Percentiles rank a stretch among this genome's conserved stretches.
Conservation (phyloP, 2,113 vertebrate genomes). For the Hippocampus barbouri region DNA sequence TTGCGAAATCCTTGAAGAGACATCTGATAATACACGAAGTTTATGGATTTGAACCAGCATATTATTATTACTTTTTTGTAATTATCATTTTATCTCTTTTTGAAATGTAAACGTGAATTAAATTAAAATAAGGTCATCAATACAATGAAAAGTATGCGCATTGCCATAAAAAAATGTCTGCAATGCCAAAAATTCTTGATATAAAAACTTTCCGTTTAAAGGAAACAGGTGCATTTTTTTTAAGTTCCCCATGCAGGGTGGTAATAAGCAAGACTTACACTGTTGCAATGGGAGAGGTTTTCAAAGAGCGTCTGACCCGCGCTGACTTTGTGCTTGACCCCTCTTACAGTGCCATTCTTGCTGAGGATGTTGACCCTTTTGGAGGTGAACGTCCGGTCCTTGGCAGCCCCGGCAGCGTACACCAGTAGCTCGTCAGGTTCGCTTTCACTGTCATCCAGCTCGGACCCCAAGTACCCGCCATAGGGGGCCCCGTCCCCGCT, state of each 20-base stretch:
- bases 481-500: slow-evolving; percentile 78
- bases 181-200: too few relatives aligned
- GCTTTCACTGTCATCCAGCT: slow-evolving; percentile 78
- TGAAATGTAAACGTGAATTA: too few relatives aligned
- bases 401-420: slow-evolving; percentile 79
- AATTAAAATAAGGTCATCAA: too few relatives aligned
- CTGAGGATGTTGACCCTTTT: slow-evolving; percentile 94
- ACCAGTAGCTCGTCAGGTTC: slow-evolving; percentile 83
- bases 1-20: too few relatives aligned
- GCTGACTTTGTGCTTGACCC: slow-evolving; percentile 96
- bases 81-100: too few relatives aligned
- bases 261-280: slow-evolving; percentile 74
- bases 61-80: too few relatives aligned
- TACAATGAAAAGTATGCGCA: background rate
- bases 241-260: too few relatives aligned
- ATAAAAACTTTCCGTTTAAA: too few relatives aligned
- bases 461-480: slow-evolving; percentile 70
- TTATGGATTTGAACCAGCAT: too few relatives aligned
- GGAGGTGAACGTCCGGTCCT: slow-evolving; percentile 80
- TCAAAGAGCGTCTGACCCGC: slow-evolving; percentile 92
- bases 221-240: too few relatives aligned
- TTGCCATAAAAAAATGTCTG: background rate
- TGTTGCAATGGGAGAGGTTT: slow-evolving; percentile 80
- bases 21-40: too few relatives aligned
- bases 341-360: slow-evolving; percentile 94